Base-by-base conservation (phyloP, 2,113 vertebrate species). In the Ariopsis seemanni region DNA sequence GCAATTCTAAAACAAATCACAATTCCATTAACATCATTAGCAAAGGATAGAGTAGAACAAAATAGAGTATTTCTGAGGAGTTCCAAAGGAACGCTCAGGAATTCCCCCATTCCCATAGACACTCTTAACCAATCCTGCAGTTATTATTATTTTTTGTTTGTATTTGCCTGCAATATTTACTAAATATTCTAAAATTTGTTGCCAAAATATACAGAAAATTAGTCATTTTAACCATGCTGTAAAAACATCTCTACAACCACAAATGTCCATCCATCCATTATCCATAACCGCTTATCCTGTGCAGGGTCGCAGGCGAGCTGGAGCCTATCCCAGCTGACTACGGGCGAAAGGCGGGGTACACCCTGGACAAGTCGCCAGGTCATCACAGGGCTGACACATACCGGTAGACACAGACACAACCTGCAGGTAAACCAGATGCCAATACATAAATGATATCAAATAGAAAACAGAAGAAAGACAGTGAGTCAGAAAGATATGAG, bases 401-500 rank as follows among this genome's bases (percentile, higher is more conserved):
- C n/a, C n/a, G n/a, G n/a, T n/a, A n/a, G 34, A 34, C 34, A 42
- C 34, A 42, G 2, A 42, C 30, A 30, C 30, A 30, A 30, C 30
- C 30, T 30, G 30, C 30, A 30, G 30, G 30, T 30, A 30, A 30
- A 30, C 30, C 30, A 30, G 30, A 30, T 30, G 30, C 30, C 30
- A 30, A 30, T 30, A 1, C 30, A 30, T 30, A 30, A 30, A 60
- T 74, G 22, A 9, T 18, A 34, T 60, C 1, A 42, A 42, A 42
- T 11, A 12, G 7, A 80, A 58, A 57, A 27, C 2, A 53, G 5
- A 72, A 22, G 7, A 22, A 48, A 18, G 50, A 53, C 52, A 83
- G 63, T 27, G n/a, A 84, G 69, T 9, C 55, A 57, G 77, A 80
- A 60, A 67, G 60, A 88, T 52, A 85, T 53, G 15, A 78, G 84